Percentiles rank a stretch among this genome's conserved stretches.
Conservation (phyloP, 1,140 invertebrate species). For the Cylas formicarius region DNA sequence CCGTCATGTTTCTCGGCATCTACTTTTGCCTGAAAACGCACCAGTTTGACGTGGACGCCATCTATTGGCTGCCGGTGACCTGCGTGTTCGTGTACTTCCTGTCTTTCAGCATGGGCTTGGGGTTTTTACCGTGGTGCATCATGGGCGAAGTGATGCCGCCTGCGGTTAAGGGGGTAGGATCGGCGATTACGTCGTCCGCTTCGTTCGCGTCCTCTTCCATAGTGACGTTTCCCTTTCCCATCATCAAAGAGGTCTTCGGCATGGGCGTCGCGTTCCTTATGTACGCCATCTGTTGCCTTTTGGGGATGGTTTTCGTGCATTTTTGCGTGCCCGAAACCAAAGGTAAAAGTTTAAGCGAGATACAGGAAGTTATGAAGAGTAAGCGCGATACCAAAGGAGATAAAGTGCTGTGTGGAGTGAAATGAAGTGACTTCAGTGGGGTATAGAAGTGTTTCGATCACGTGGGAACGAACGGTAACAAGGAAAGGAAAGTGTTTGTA, state of each 20-base stretch:
- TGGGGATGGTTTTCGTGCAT: neutral
- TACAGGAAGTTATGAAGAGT: conserved; percentile 8
- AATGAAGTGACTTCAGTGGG: no score
- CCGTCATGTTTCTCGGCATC: conserved; percentile 21
- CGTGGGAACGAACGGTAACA: no score
- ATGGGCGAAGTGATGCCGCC: conserved; percentile 73
- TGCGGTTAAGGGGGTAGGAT: no score
- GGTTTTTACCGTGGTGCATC: conserved; percentile 73
- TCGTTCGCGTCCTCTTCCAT: no score
- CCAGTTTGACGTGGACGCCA: conserved; percentile 9
- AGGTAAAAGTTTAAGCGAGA: conserved; percentile 10
- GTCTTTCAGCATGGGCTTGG: conserved; percentile 50
- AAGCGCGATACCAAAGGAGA: no score
- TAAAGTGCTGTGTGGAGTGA: no score
- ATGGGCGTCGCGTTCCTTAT: conserved; percentile 7
- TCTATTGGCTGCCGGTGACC: conserved; percentile 22
- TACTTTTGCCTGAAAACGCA: conserved; percentile 19
- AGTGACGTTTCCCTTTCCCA: no score
- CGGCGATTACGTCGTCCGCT: no score
- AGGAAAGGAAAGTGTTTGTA: no score
- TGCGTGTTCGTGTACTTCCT: conserved; percentile 15
- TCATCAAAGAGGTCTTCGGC: conserved; percentile 1
- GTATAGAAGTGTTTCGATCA: no score
- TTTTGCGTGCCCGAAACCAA: conserved; percentile 10
- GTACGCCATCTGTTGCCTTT: neutral